Evolutionary conservation across 1,140 invertebrate genomes (phyloP).

Genomic region (Zaprionus kolodkinae): DNA sequence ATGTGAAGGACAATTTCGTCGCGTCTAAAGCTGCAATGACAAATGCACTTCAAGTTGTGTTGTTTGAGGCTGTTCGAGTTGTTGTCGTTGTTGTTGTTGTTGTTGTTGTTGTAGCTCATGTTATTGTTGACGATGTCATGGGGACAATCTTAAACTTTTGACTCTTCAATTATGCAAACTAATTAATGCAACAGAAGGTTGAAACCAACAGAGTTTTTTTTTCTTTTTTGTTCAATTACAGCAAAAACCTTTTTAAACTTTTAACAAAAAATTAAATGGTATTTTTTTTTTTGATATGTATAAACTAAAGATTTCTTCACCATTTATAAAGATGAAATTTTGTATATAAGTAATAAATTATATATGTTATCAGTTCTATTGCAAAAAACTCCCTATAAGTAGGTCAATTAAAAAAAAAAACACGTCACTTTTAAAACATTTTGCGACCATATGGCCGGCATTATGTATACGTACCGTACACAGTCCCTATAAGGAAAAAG

Average conservation of each 20-base stretch:
- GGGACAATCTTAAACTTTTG: conserved; percentile 29
- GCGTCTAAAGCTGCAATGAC: conserved; percentile 34
- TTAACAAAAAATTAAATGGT: not conserved
- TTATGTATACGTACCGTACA: not conserved
- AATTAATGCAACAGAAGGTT: conserved; percentile 30
- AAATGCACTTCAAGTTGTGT: conserved; percentile 27
- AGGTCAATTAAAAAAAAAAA: not conserved
- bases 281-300: too few relatives aligned
- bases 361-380: not conserved
- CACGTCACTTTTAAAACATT: not conserved
- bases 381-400: not conserved
- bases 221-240: not conserved
- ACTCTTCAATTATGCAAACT: conserved; percentile 20
- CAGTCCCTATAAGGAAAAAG: conserved; percentile 23
- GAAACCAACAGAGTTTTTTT: not conserved
- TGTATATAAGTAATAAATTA: not conserved
- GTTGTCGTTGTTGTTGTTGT: not conserved
- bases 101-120: conserved; percentile 15
- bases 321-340: too few relatives aligned
- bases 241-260: not conserved
- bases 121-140: conserved; percentile 28
- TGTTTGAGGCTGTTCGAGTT: conserved; percentile 21
- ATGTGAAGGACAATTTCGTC: conserved; percentile 35
- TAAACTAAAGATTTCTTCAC: too few relatives aligned
- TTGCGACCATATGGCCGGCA: conserved; percentile 23